Evolutionary conservation across 2,888 invertebrate species (phyloP).

Genomic region (Corbicula japonica): DNA sequence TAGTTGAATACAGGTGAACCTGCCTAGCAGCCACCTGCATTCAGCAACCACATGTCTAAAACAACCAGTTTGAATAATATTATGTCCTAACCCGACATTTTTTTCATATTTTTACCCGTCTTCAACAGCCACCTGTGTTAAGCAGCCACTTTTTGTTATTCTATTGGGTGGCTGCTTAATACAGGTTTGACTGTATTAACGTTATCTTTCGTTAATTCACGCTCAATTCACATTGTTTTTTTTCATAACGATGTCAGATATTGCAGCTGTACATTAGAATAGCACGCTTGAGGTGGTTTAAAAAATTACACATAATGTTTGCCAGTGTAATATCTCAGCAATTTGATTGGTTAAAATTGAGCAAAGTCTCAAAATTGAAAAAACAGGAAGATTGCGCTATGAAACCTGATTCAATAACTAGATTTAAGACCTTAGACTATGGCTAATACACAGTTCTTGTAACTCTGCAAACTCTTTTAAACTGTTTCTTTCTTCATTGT

Average conservation of each 20-base stretch:
- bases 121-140: no score
- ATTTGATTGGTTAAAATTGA: neutral
- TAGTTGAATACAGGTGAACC: no score
- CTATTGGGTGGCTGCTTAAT: no score
- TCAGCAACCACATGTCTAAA: no score
- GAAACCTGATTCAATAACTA: neutral
- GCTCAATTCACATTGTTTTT: neutral
- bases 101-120: no score
- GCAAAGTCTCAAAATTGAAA: neutral
- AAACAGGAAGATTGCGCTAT: neutral
- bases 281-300: neutral
- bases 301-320: neutral
- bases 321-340: neutral
- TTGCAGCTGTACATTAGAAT: neutral
- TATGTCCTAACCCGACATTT: no score
- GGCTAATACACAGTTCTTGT: neutral
- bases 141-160: no score
- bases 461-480: neutral
- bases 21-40: no score
- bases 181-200: no score
- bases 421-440: neutral
- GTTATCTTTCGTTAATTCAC: no score
- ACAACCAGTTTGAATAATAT: no score
- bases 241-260: neutral
- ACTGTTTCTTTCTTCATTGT: constrained; percentile 5